A percentile compares a stretch with the other conserved stretches of the same genome.
phyloP scores from a whole-genome alignment of 2,888 invertebrate species.

The Patella caerulea region DNA sequence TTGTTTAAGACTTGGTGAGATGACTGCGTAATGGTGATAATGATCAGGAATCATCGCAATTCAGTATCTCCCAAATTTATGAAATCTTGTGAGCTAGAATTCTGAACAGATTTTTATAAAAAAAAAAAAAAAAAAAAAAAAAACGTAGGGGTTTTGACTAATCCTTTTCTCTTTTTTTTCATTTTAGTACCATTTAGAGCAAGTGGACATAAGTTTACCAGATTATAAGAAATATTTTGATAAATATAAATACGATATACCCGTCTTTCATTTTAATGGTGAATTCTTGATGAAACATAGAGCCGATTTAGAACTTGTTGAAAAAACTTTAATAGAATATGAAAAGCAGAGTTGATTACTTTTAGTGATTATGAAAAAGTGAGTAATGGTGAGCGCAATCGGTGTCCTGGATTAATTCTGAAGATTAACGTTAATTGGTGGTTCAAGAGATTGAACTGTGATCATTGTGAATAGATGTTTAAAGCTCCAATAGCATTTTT shows the following conservation, averaged over 20 bases:
- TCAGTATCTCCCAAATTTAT: too few species aligned
- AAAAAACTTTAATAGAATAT: slow-evolving; percentile 38
- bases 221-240: slow-evolving; percentile 82
- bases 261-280: slow-evolving; percentile 88
- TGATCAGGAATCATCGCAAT: too few species aligned
- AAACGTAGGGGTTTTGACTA: neutral
- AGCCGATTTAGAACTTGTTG: slow-evolving; percentile 55
- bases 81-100: neutral
- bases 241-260: slow-evolving; percentile 87
- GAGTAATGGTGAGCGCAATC: too few species aligned
- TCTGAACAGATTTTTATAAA: neutral
- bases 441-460: too few species aligned
- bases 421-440: too few species aligned
- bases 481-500: too few species aligned
- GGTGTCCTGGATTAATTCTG: too few species aligned
- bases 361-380: too few species aligned
- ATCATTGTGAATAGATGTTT: too few species aligned
- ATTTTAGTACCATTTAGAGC: slow-evolving; percentile 77
- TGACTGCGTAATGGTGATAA: too few species aligned
- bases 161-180: slow-evolving; percentile 18
- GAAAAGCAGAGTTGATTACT: neutral
- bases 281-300: slow-evolving; percentile 78
- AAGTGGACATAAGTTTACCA: slow-evolving; percentile 83
- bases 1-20: too few species aligned
- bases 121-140: neutral